A percentile compares a stretch with the other conserved stretches of the same genome.
phyloP scores from a whole-genome alignment of 2,797 vertebrate species.

The Ataeniobius toweri region DNA sequence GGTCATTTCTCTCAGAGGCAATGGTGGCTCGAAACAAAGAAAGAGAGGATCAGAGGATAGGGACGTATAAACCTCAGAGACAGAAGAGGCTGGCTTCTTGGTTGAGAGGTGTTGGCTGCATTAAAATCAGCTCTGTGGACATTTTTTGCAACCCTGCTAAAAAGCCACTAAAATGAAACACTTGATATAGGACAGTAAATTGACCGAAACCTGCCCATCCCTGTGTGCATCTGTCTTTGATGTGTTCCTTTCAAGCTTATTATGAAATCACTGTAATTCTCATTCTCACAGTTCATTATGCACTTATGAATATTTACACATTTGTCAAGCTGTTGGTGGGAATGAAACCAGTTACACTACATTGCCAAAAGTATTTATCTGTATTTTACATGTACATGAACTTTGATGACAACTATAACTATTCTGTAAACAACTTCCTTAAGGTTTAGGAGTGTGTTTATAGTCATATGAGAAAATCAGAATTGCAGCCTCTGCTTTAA shows the following conservation, averaged over 20 bases:
- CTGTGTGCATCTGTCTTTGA: slow-evolving; percentile 12
- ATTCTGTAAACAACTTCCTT: no score
- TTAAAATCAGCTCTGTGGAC: slow-evolving; percentile 27
- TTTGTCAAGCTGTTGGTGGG: slow-evolving; percentile 41
- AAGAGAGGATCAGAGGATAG: slow-evolving; percentile 45
- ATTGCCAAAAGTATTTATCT: no score
- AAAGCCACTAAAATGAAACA: slow-evolving; percentile 24
- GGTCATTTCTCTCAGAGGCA: slow-evolving; percentile 70
- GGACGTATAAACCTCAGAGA: slow-evolving; percentile 43
- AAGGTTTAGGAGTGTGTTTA: no score
- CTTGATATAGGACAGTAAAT: slow-evolving; percentile 15
- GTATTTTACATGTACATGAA: no score
- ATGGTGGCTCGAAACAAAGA: slow-evolving; percentile 42
- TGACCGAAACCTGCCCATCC: slow-evolving; percentile 29
- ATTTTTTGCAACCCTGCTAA: slow-evolving; percentile 10
- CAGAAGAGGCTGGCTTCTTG: slow-evolving; percentile 8
- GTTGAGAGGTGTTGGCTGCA: slow-evolving; percentile 23
- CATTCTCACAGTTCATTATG: slow-evolving; percentile 17
- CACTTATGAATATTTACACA: slow-evolving; percentile 59
- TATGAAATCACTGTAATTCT: slow-evolving; percentile 24
- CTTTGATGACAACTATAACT: no score
- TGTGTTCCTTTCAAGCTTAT: slow-evolving; percentile 21
- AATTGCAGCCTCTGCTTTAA: no score
- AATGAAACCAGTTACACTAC: slow-evolving; percentile 10
- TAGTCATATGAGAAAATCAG: no score